Base-by-base conservation (phyloP, 2,113 vertebrate species). In the Pterocles burchelli region DNA sequence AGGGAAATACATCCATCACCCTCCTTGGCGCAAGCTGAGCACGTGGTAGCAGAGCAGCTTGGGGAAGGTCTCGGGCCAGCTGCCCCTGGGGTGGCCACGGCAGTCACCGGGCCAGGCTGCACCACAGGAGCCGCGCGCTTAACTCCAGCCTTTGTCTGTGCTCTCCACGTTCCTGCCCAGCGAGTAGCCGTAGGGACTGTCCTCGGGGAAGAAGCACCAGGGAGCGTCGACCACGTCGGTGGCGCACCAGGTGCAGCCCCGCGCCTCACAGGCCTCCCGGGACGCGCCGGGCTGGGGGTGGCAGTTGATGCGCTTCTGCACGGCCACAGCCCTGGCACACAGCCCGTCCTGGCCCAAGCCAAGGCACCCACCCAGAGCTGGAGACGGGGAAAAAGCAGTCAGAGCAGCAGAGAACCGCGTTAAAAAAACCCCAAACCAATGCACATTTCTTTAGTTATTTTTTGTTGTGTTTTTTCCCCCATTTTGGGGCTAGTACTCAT, bases 21-120 rank as follows among this genome's bases (percentile, higher is more conserved):
- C 18, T 68, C 34, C 17, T 11, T 1, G 1, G 5, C 10, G 2
- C 26, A 71, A 57, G 51, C 73, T n/a, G 63, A 65, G 78, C 25
- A 7, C 0, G 0, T 0, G 0, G 21, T 2, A 19, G 29, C 0
- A 1, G 20, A 38, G 28, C 51, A 11, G 21, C 28, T 1, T 14
- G 20, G 25, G 62, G 9, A 46, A 36, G 19, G 21, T 3, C 25
- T 41, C 29, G 0, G 1, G 11, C 1, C 1, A 24, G 36, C 31
- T 48, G 12, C 14, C 24, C 33, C 13, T 0, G 0, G 17, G 21
- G 43, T 0, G 1, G 29, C 61, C 24, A 55, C 3, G 0, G 24
- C 0, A 9, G 28, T 3, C 0, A 1, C 3, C 3, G 3, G 2
- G 9, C 10, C 1, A 0, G 45, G 9, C 31, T 1, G 14, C 73